Base-by-base conservation (phyloP, 2,888 invertebrate species). In the Trachelus troglodyta region DNA sequence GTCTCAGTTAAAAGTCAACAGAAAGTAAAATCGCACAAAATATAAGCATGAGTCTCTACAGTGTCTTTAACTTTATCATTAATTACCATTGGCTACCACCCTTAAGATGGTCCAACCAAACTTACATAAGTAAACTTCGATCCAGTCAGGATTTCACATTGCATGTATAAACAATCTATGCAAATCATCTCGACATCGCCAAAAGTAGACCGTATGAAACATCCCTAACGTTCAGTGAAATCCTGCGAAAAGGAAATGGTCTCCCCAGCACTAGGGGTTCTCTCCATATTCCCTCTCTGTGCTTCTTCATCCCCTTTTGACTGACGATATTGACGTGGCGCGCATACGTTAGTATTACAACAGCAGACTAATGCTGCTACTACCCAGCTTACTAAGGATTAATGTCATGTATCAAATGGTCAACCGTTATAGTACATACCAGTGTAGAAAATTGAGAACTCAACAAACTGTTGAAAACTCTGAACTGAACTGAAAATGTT, bases 201-300 rank as follows among this genome's bases (percentile, higher is more conserved):
- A 56, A 56, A 56, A 56, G 56, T 6, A 56, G 56, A 23, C 56
- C 23, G 9, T 85, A 85, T 87, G 86, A 85, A 87, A 87, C 88
- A 89, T 89, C 91, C 85, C 84, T 85, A 81, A 80, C 77, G 82
- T 85, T 90, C 88, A 90, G 89, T 86, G 85, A 89, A 91, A 91
- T 91, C 90, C 88, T 79, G 86, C 88, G 89, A 90, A 90, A 89
- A 87, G 85, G 87, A 90, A 86, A 85, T 90, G 90, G 90, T 34
- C 31, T 71, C 30, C 34, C 31, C 71, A 6, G 31, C 71, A 12
- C 23, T 31, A 23, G 71, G 71, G 71, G 71, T 30, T 71, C 71
- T 34, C 71, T 31, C 56, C 56, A 9, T 56, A 56, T 56, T 56
- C 56, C 56, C 56, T 56, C 56, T 56, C 23, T 9, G 23, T 88